phyloP scores from a whole-genome alignment of 2,888 invertebrate species.

The Aelia acuminata region DNA sequence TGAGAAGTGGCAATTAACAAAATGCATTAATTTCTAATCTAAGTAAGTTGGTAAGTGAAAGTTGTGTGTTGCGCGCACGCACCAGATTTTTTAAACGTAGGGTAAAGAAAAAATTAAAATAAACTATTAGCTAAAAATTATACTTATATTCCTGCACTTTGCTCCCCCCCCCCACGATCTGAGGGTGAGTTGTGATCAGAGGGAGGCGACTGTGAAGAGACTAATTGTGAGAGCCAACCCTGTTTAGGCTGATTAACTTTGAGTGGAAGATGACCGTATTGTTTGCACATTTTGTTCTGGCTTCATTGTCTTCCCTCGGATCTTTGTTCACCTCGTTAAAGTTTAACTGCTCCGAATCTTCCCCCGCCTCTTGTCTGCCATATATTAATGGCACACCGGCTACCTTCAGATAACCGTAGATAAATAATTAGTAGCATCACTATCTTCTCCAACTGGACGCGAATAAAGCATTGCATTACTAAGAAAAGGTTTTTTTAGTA shows the following conservation, averaged over 20 bases:
- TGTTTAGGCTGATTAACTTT: constrained; percentile 27
- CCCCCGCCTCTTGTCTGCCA: not conserved
- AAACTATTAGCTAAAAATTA: too few species aligned
- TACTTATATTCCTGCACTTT: too few species aligned
- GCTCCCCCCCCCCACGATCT: too few species aligned
- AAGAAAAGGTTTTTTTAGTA: too few species aligned
- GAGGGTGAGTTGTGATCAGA: not conserved
- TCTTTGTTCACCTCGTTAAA: constrained; percentile 4
- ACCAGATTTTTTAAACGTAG: too few species aligned
- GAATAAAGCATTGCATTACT: too few species aligned
- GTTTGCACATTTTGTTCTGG: constrained; percentile 3
- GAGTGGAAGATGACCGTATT: not conserved
- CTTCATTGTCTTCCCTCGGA: not conserved
- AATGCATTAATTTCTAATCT: too few species aligned
- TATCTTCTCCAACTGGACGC: too few species aligned
- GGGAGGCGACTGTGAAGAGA: not conserved
- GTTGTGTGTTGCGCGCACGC: too few species aligned
- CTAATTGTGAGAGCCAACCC: not conserved
- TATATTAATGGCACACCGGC: not conserved
- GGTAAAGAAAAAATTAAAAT: too few species aligned
- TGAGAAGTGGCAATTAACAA: too few species aligned
- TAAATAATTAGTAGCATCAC: not conserved
- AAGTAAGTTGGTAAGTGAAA: too few species aligned
- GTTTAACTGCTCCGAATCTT: not conserved
- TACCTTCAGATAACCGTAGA: not conserved